These are phyloP conservation scores for Meloidogyne hapla DNA, from an alignment of 1,140 invertebrate species.

Conservation along the genomic window DNA sequence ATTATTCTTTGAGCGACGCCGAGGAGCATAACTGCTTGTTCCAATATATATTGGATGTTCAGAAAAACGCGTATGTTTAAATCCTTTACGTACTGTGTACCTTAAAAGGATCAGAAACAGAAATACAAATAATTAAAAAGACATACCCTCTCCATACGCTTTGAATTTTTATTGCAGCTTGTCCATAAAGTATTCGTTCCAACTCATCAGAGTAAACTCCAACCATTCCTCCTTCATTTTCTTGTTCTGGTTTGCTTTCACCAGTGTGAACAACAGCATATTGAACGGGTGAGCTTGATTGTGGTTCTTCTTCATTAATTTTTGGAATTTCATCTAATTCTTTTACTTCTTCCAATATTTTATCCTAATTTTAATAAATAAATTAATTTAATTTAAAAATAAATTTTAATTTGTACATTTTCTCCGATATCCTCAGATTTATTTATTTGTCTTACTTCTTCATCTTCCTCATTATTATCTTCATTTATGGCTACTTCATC, in stretches of 20 bases:
- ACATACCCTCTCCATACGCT: constrained; percentile 22
- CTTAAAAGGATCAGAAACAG: not conserved
- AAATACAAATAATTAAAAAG: not conserved
- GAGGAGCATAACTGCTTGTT: not conserved
- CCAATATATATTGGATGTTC: not conserved
- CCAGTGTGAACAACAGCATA: not conserved
- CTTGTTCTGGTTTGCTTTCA: not conserved
- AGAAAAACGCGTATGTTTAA: not conserved
- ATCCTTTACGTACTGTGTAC: constrained; percentile 9
- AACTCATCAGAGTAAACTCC: constrained; percentile 23
- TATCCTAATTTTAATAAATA: not conserved
- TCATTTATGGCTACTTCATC: not conserved
- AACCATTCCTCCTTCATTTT: not conserved
- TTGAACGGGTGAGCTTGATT: not conserved
- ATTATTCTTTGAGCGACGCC: constrained; percentile 8
- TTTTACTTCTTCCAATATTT: not conserved
- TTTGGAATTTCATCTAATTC: not conserved
- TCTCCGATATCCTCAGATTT: not conserved
- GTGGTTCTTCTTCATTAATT: not conserved
- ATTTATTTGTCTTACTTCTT: not conserved
- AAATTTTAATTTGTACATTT: not conserved
- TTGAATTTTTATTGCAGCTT: constrained; percentile 21
- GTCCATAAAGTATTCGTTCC: constrained; percentile 18
- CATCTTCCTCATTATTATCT: not conserved
- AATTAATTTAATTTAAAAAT: too few relatives aligned